Conservation (phyloP, 92 coral and sea anemone species). For the Blastomussa wellsi region DNA sequence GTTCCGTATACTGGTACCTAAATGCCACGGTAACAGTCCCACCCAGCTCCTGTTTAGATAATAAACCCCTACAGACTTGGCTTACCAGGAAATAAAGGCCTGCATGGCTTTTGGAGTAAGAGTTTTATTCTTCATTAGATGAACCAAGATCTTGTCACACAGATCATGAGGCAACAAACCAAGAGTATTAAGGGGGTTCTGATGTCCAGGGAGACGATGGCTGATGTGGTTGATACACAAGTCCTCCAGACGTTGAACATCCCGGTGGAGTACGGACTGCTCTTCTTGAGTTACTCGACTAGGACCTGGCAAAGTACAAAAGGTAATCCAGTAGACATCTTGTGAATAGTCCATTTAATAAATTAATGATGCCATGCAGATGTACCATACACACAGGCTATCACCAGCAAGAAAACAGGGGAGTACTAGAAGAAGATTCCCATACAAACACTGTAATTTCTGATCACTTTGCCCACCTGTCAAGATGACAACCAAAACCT, state of each 20-base stretch:
- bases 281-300: slow-evolving; percentile 46
- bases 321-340: background rate
- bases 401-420: no score
- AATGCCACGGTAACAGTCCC: no score
- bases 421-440: no score
- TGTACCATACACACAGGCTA: no score
- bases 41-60: no score
- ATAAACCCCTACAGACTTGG: background rate
- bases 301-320: slow-evolving; percentile 13
- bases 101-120: slow-evolving; percentile 79
- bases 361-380: no score
- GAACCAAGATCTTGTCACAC: slow-evolving; percentile 80
- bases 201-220: slow-evolving; percentile 83
- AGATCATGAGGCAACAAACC: slow-evolving; percentile 76
- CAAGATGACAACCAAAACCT: no score
- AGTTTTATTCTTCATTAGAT: slow-evolving; percentile 79
- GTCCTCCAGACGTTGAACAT: slow-evolving; percentile 69
- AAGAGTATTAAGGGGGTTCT: slow-evolving; percentile 69
- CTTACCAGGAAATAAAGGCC: slow-evolving; percentile 87
- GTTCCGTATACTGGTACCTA: no score
- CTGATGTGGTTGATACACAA: slow-evolving; percentile 78
- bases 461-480: no score
- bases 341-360: background rate
- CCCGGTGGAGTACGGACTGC: slow-evolving; percentile 63
- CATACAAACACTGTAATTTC: no score